Evolutionary conservation across 2,797 vertebrate genomes (phyloP), one percentile per base, ranked within the genome.

Genomic region (Gila robusta): DNA sequence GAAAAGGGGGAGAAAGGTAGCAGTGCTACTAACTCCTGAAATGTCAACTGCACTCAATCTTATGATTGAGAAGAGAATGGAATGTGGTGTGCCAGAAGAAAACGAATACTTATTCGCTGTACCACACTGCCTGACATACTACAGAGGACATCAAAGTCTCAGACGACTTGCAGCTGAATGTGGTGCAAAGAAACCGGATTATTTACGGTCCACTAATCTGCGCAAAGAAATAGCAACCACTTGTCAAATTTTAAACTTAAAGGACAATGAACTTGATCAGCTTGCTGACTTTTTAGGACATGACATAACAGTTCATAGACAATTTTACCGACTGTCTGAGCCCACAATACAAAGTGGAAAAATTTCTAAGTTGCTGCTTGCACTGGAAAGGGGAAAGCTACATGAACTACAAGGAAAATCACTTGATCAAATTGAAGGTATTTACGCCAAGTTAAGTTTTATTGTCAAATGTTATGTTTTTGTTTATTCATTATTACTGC

Each of bases 211-310:
- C 6, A 90, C 90, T 19, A 80, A 86, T 9, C 72, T 89, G 9
- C 0, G 73, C 66, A 91, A 92, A 32, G 88, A 91, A 85, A 84
- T 91, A 62, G 88, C 86, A 49, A 90, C 89, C 14, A 49, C 88
- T 28, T 91, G 82, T 49, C 90, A 89, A 82, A 74, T 91, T 56
- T 82, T 91, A 19, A 91, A 91, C 62, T 66, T 91, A 9, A 88
- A 88, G 44, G 86, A 91, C 26, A 82, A 90, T 9, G 26, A 91
- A 81, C 37, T 92, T 19, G 83, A 88, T 69, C 87, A 90, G 77
- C 69, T 90, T 87, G 81, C 91, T 47, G 84, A 91, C 35, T 91
- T 89, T 26, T 64, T 90, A 19, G 86, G 89, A 5, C 87, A 91
- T 32, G 77, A 84, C 71, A 86, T 89, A 35, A 19, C 4, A 39